A percentile compares a stretch with the other conserved stretches of the same genome.
Conservation (phyloP, 2,797 vertebrate species). For the Squalus acanthias region DNA sequence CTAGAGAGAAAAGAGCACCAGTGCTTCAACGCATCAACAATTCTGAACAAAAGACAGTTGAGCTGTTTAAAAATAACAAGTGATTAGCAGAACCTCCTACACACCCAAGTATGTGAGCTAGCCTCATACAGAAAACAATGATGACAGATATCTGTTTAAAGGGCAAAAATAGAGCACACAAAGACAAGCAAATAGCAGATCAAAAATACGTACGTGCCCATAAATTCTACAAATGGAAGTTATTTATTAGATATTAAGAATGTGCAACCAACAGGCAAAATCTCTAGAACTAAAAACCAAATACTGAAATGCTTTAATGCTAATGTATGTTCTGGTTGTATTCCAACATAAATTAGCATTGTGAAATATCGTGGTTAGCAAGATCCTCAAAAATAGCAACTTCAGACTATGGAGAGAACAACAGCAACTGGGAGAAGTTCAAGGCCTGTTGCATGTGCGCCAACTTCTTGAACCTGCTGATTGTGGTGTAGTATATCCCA, state of each 20-base stretch:
- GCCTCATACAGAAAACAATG: not conserved
- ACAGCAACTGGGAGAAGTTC: not conserved
- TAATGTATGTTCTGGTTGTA: not conserved
- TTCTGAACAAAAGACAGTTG: slow-evolving; percentile 1
- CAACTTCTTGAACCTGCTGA: not conserved
- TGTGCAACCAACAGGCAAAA: not conserved
- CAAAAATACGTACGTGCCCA: not conserved
- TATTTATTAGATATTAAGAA: not conserved
- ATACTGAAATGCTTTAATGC: not conserved
- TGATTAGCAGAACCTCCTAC: not conserved
- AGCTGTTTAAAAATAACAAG: not conserved
- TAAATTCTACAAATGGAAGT: not conserved
- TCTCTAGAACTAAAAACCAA: not conserved
- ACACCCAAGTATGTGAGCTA: not conserved
- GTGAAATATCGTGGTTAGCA: not conserved
- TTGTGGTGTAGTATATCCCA: not conserved
- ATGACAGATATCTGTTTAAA: not conserved
- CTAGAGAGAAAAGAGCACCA: not conserved
- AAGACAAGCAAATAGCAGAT: not conserved
- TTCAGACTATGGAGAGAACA: not conserved
- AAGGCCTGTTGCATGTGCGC: not conserved
- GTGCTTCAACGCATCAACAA: not conserved
- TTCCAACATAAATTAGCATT: not conserved
- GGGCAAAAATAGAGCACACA: not conserved
- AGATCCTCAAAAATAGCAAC: not conserved